A percentile compares a stretch with the other conserved stretches of the same genome.
These are phyloP conservation scores for Fringilla coelebs DNA, from an alignment of 2,797 vertebrate species.

Conservation along the genomic window DNA sequence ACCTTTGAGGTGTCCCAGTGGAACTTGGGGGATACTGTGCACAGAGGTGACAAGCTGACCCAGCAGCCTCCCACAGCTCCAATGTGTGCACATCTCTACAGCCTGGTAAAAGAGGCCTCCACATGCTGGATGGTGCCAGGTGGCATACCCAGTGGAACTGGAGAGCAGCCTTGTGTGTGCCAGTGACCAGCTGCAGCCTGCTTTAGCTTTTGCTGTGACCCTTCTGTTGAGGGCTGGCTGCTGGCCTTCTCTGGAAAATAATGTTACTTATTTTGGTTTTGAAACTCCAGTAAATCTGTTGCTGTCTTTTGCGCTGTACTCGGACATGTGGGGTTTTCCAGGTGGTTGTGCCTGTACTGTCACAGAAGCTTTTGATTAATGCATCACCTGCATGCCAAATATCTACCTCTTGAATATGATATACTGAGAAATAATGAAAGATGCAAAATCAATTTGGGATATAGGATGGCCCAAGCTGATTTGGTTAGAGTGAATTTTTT, in stretches of 20 bases:
- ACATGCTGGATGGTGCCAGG: not conserved
- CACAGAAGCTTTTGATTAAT: not conserved
- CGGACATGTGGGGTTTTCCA: not conserved
- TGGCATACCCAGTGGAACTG: not conserved
- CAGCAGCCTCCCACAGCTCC: not conserved
- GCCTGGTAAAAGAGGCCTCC: not conserved
- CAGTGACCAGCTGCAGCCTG: not conserved
- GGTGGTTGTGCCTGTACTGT: not conserved
- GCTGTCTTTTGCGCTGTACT: not conserved
- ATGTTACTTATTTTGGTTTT: not conserved
- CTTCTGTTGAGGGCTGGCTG: not conserved
- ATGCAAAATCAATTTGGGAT: not conserved
- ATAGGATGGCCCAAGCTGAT: not conserved
- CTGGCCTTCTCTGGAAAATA: not conserved
- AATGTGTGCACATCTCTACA: accelerated
- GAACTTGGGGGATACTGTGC: not conserved
- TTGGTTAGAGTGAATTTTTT: not conserved
- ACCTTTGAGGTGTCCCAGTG: not conserved
- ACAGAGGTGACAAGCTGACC: not conserved
- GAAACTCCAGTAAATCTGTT: not conserved
- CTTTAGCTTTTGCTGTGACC: not conserved
- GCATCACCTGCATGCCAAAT: not conserved
- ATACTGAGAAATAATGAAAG: not conserved
- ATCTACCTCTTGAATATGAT: not conserved
- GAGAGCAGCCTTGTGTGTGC: not conserved